Evolutionary conservation across 2,113 vertebrate species (phyloP).

Genomic region (Tenrec ecaudatus): DNA sequence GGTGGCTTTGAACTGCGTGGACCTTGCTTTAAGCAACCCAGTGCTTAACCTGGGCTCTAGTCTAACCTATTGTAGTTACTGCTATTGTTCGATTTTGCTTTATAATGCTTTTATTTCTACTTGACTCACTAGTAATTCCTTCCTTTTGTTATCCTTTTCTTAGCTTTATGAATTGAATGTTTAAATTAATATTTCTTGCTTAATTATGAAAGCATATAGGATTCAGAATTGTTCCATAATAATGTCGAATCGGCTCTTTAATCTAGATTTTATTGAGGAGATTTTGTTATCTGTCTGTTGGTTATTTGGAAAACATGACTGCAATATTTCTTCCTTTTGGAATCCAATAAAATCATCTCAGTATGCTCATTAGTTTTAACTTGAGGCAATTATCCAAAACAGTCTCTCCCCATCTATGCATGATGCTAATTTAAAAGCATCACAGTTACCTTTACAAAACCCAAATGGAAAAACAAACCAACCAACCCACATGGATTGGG

Average conservation of each 20-base stretch:
- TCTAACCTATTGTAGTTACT: background rate
- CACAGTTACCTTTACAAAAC: too few relatives aligned
- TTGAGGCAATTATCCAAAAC: background rate
- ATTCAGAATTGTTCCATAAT: background rate
- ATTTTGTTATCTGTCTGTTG: background rate
- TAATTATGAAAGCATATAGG: background rate
- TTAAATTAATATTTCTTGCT: background rate
- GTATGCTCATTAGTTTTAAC: background rate
- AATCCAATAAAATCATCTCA: background rate
- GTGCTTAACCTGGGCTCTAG: too few relatives aligned
- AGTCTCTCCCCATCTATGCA: too few relatives aligned
- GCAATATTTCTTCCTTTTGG: background rate
- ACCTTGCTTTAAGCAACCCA: too few relatives aligned
- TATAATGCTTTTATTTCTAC: background rate
- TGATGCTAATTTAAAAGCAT: too few relatives aligned
- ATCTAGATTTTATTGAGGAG: background rate
- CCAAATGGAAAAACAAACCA: too few relatives aligned
- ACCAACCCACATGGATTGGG: too few relatives aligned
- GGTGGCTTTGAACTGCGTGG: too few relatives aligned
- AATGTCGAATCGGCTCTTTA: background rate
- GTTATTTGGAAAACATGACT: background rate
- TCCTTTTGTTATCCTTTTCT: background rate
- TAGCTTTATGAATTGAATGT: background rate
- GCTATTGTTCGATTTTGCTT: background rate
- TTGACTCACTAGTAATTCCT: background rate